Percentiles rank a stretch among this genome's conserved stretches.
Conservation (phyloP, 2,888 invertebrate genomes). For the Dyspetes luteomarginatus region DNA sequence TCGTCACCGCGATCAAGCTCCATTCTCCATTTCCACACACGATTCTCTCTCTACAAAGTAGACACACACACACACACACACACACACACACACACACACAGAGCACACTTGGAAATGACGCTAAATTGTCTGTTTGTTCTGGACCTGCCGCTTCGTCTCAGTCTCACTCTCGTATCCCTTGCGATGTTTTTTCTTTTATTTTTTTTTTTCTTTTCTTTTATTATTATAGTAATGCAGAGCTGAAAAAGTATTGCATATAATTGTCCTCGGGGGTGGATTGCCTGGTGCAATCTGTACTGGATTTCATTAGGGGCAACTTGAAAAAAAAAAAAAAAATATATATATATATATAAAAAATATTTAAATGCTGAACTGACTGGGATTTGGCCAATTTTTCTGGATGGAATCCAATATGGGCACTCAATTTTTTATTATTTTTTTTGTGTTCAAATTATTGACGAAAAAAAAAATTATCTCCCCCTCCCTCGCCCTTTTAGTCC, state of each 20-base stretch:
- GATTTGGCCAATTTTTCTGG: too few species aligned
- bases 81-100: conserved; percentile 34
- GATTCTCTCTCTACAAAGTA: conserved; percentile 46
- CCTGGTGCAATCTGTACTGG: too few species aligned
- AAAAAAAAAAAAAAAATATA: too few species aligned
- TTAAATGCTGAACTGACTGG: too few species aligned
- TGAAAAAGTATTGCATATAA: conserved; percentile 20
- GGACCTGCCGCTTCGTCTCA: conserved; percentile 68
- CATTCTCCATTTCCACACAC: conserved; percentile 45
- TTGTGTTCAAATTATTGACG: too few species aligned
- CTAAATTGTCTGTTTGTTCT: conserved; percentile 80
- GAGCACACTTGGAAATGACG: conserved; percentile 79
- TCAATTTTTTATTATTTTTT: too few species aligned
- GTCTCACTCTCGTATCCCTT: conserved; percentile 50
- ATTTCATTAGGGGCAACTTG: too few species aligned
- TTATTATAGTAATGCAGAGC: conserved; percentile 18
- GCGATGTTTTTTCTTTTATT: conserved; percentile 33
- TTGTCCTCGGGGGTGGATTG: conserved; percentile 53
- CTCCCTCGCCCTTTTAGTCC: conserved; percentile 72
- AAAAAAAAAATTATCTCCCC: too few species aligned
- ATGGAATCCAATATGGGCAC: too few species aligned
- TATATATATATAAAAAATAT: too few species aligned
- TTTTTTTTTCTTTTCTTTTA: conserved; percentile 53
- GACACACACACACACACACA: conserved; percentile 34
- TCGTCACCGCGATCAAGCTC: conserved; percentile 73